These are phyloP conservation scores for Novumbra hubbsi DNA, from an alignment of 2,797 vertebrate genomes.

Conservation along the genomic window DNA sequence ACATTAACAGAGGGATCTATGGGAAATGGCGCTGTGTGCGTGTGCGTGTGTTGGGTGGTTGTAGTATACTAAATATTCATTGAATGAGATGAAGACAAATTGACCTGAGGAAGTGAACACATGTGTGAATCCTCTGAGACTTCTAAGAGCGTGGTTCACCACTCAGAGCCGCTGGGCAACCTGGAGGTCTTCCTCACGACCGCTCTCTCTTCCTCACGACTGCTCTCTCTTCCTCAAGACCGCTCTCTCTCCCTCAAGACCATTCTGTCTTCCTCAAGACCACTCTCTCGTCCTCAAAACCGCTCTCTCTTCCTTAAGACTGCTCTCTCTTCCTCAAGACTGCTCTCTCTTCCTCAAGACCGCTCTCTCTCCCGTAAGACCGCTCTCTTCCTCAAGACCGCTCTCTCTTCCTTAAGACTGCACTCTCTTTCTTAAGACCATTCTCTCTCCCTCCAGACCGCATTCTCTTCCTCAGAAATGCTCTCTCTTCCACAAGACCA, in stretches of 20 bases:
- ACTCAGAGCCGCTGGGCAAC: conserved; percentile 58
- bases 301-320: no score
- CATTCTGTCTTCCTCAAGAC: no score
- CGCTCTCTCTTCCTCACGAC: conserved; percentile 63
- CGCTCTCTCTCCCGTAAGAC: no score
- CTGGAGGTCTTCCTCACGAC: conserved; percentile 60
- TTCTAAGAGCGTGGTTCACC: conserved; percentile 30
- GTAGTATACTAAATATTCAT: not conserved
- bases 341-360: no score
- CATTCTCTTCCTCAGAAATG: no score
- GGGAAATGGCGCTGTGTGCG: not conserved
- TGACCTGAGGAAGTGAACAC: conserved; percentile 8
- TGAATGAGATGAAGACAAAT: not conserved
- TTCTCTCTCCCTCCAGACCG: no score
- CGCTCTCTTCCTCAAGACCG: no score
- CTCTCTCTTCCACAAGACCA: no score
- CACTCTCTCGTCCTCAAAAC: not conserved
- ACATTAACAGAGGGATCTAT: not conserved
- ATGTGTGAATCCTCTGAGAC: conserved; percentile 29
- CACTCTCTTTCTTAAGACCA: no score
- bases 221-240: conserved; percentile 54
- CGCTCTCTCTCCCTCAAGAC: not conserved
- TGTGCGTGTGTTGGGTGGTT: not conserved
- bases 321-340: no score
- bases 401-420: no score